These are phyloP conservation scores for Drosophila subsilvestris DNA, from an alignment of 2,888 invertebrate genomes.

Conservation along the genomic window DNA sequence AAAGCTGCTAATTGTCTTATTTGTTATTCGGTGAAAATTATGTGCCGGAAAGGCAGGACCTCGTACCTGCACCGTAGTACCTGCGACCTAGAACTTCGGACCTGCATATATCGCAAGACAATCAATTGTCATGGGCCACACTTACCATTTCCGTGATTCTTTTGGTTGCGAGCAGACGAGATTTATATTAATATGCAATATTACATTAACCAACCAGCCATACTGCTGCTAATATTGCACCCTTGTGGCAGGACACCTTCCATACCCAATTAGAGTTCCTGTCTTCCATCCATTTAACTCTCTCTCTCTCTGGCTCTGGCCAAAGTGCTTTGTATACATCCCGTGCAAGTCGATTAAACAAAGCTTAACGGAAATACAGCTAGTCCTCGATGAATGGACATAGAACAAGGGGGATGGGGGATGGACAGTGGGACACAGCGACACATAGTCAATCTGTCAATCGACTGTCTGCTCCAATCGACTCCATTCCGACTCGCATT, in stretches of 20 bases:
- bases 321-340: conserved; percentile 44
- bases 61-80: too few species aligned
- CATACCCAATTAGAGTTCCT: background rate
- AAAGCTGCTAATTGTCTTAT: background rate
- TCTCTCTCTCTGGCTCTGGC: background rate
- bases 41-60: background rate
- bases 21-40: background rate
- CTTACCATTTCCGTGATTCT: too few species aligned
- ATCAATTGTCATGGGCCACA: background rate
- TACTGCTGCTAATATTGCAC: conserved; percentile 1
- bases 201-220: background rate
- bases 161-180: conserved; percentile 5
- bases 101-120: conserved; percentile 11
- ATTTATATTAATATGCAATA: conserved; percentile 32
- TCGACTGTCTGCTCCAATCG: conserved; percentile 19
- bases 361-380: conserved; percentile 56
- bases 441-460: conserved; percentile 46
- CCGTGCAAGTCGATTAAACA: conserved; percentile 62
- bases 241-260: background rate
- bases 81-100: background rate
- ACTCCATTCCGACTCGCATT: conserved; percentile 28
- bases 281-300: background rate
- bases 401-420: background rate
- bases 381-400: conserved; percentile 12
- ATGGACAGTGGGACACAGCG: conserved; percentile 11